Conservation (phyloP, 2,797 vertebrate species). For the Fratercula arctica region DNA sequence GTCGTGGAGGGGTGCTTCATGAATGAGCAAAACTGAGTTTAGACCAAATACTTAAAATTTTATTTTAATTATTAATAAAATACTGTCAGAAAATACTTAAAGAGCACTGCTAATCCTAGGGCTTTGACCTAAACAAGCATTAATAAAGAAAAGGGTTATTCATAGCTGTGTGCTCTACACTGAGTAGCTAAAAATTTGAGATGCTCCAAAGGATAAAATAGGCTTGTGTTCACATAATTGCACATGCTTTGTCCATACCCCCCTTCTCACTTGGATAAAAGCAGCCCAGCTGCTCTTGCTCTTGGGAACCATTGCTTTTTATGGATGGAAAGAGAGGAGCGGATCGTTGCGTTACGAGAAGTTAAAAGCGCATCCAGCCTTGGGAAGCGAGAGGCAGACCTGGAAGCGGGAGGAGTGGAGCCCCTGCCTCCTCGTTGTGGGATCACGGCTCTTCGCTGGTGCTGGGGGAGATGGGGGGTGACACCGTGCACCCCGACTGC, state of each 20-base stretch:
- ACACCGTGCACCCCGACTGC: fast-evolving
- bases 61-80: background rate
- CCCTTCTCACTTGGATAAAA: background rate
- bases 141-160: background rate
- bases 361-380: background rate
- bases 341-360: fast-evolving
- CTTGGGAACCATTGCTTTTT: background rate
- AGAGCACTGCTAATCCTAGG: background rate
- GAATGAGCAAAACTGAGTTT: background rate
- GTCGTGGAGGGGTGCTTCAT: background rate
- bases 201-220: background rate
- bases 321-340: background rate
- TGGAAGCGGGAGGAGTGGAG: background rate
- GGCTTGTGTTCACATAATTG: background rate
- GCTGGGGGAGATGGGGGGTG: background rate
- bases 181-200: background rate
- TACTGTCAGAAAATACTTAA: background rate
- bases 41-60: background rate
- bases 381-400: background rate
- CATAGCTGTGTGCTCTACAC: background rate
- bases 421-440: background rate
- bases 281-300: background rate
- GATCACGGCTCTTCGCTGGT: background rate
- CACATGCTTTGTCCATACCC: background rate
- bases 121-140: background rate